A percentile compares a stretch with the other conserved stretches of the same genome.
phyloP scores from a whole-genome alignment of 2,888 invertebrate species.

The Nectonema munidae region DNA sequence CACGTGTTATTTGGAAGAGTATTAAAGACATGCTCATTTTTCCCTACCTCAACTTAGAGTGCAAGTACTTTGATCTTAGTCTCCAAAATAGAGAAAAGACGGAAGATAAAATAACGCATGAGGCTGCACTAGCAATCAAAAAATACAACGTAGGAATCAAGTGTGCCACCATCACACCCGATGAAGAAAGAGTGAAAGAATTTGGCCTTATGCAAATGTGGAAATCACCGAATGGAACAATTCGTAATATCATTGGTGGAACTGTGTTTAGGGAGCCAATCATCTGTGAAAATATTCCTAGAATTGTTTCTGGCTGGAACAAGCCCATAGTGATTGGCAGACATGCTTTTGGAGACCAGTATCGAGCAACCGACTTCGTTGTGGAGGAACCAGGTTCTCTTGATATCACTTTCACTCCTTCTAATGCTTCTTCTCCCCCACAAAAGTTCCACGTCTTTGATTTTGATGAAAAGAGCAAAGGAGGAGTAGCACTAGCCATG shows the following conservation, averaged over 20 bases:
- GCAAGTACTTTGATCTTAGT: conserved; percentile 68
- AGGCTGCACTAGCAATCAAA: conserved; percentile 75
- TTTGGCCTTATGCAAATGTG: conserved; percentile 31
- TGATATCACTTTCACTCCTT: conserved; percentile 44
- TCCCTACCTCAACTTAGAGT: conserved; percentile 68
- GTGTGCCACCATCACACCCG: conserved; percentile 87
- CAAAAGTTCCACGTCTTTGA: conserved; percentile 13
- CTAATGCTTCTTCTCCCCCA: conserved; percentile 17
- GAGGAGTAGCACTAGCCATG: conserved; percentile 79
- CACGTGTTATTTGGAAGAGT: conserved; percentile 21
- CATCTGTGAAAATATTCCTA: conserved; percentile 43
- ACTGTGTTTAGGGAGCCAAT: conserved; percentile 30
- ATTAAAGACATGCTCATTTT: conserved; percentile 34
- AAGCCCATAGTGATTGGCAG: conserved; percentile 89
- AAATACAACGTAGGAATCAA: conserved; percentile 93
- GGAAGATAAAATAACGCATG: conserved; percentile 68
- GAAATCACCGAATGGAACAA: conserved; percentile 30
- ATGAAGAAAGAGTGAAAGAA: conserved; percentile 60
- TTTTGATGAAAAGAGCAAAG: conserved; percentile 15
- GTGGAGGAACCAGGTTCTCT: conserved; percentile 61
- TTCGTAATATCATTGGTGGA: conserved; percentile 28
- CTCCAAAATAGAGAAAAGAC: conserved; percentile 75
- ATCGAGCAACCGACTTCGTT: conserved; percentile 78
- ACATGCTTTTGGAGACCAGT: conserved; percentile 60
- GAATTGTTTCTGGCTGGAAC: conserved; percentile 67